phyloP scores from a whole-genome alignment of 2,888 invertebrate species.

The Athalia cordata region DNA sequence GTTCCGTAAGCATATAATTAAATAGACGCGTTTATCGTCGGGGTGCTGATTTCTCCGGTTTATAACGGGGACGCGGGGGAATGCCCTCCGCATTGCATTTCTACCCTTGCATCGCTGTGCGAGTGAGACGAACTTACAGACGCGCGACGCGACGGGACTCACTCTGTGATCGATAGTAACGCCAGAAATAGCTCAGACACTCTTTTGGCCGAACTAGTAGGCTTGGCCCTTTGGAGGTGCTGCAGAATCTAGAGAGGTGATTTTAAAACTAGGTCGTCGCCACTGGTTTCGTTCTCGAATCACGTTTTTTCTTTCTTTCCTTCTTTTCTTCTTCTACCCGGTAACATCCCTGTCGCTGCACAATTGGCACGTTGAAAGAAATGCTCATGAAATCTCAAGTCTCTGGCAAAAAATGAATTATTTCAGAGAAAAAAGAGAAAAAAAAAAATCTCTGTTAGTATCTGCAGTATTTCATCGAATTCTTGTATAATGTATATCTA shows the following conservation, averaged over 20 bases:
- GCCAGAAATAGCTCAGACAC: conserved; percentile 34
- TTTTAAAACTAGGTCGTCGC: conserved; percentile 23
- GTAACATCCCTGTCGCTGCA: too few species aligned
- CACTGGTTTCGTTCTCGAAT: neutral
- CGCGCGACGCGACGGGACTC: neutral
- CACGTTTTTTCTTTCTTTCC: neutral
- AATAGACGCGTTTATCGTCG: neutral
- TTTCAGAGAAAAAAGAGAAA: too few species aligned
- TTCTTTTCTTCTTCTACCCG: too few species aligned
- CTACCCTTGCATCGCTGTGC: neutral
- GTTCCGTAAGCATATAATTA: neutral
- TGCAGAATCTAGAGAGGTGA: conserved; percentile 9
- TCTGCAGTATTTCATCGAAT: too few species aligned
- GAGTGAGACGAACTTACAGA: neutral
- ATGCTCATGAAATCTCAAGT: too few species aligned
- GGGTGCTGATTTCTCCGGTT: neutral
- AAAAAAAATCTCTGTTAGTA: too few species aligned
- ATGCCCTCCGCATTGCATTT: conserved; percentile 36
- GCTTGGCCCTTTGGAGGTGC: conserved; percentile 36
- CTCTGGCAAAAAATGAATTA: too few species aligned
- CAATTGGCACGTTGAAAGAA: too few species aligned
- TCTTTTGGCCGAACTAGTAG: conserved; percentile 26
- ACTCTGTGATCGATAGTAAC: conserved; percentile 40
- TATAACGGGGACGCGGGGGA: neutral
- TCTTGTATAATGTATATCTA: too few species aligned